Evolutionary conservation across 1,140 invertebrate genomes (phyloP).

Genomic region (Chrysoperla carnea): DNA sequence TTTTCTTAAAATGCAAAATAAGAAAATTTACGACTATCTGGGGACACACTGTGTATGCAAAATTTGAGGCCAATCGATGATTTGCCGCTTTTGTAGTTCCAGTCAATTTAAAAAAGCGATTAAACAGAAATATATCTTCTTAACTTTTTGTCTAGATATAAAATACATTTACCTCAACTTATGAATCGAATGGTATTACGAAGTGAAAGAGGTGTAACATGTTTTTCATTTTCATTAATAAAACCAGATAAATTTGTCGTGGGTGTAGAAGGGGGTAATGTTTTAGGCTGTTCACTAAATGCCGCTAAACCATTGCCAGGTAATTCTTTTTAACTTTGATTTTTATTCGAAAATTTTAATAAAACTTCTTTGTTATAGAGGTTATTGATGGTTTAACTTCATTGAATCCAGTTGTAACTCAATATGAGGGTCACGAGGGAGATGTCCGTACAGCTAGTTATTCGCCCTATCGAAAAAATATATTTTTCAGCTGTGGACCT

Average conservation of each 20-base stretch:
- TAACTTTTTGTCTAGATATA: no score
- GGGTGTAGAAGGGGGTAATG: conserved; percentile 16
- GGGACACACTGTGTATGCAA: no score
- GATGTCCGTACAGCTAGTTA: conserved; percentile 14
- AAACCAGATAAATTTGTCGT: conserved; percentile 17
- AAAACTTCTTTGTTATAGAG: not conserved
- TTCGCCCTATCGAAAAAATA: conserved; percentile 15
- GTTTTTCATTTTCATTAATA: conserved; percentile 19
- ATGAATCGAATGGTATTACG: no score
- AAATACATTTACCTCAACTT: no score
- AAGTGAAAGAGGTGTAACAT: conserved; percentile 12
- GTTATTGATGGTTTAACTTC: not conserved
- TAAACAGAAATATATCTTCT: no score
- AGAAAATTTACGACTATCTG: no score
- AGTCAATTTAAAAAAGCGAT: no score
- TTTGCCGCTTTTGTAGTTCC: no score
- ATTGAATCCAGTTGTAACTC: not conserved
- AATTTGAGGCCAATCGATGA: no score
- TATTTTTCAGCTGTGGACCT: conserved; percentile 16
- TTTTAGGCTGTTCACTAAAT: conserved; percentile 17
- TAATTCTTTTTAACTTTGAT: no score
- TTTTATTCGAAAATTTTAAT: no score
- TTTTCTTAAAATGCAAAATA: no score
- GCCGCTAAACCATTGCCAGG: conserved; percentile 14
- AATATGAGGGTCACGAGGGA: conserved; percentile 17